These are phyloP conservation scores for Doryteuthis pealeii DNA, from an alignment of 1,140 invertebrate species.

Conservation along the genomic window DNA sequence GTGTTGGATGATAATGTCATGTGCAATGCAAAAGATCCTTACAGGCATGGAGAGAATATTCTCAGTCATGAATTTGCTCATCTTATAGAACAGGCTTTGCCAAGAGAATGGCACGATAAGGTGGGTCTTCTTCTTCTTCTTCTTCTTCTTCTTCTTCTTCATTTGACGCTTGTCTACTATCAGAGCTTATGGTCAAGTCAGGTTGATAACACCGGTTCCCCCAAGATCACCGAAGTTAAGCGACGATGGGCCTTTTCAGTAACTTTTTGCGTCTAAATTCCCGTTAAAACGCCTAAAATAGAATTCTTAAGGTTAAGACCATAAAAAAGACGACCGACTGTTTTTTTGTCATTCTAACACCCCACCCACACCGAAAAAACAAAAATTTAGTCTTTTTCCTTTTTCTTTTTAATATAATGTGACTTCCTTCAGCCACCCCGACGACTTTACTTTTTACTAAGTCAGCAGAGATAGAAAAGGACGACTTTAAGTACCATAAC, in stretches of 20 bases:
- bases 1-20: conserved; percentile 24
- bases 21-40: conserved; percentile 22
- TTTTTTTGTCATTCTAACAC: not conserved
- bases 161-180: not conserved
- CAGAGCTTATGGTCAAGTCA: not conserved
- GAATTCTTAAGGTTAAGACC: not conserved
- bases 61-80: conserved; percentile 30
- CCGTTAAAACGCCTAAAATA: not conserved
- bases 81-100: conserved; percentile 18
- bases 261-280: not conserved
- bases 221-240: too few species aligned
- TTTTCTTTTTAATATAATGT: too few species aligned
- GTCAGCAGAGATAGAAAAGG: too few species aligned
- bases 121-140: not conserved
- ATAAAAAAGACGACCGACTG: not conserved
- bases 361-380: not conserved
- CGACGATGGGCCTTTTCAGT: too few species aligned
- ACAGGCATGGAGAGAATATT: conserved; percentile 23
- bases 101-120: conserved; percentile 21
- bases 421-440: too few species aligned
- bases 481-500: too few species aligned
- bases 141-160: not conserved
- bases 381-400: too few species aligned
- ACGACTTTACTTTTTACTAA: too few species aligned
- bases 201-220: too few species aligned